phyloP scores from a whole-genome alignment of 2,888 invertebrate species.

The Cerastis leucographa region DNA sequence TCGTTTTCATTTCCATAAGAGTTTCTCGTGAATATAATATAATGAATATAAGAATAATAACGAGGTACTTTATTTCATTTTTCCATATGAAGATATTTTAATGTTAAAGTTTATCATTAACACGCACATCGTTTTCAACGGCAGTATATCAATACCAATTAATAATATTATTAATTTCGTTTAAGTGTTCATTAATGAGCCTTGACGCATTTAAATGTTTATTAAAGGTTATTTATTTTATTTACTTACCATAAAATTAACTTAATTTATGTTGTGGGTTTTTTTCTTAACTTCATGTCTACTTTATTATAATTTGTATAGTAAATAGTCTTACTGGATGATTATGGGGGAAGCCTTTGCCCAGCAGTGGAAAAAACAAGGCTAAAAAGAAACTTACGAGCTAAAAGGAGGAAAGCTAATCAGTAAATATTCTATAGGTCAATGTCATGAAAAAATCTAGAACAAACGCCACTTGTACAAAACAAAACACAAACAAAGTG shows the following conservation, averaged over 20 bases:
- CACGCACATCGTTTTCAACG: constrained; percentile 34
- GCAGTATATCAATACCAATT: constrained; percentile 32
- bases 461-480: constrained; percentile 66
- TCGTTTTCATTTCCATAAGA: constrained; percentile 38
- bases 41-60: too few species aligned
- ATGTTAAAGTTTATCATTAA: constrained; percentile 25
- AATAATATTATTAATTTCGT: constrained; percentile 18
- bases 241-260: neutral
- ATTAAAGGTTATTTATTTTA: constrained; percentile 6
- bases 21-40: constrained; percentile 24
- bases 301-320: neutral
- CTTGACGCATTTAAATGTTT: constrained; percentile 2
- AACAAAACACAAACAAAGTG: constrained; percentile 83
- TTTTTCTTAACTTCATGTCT: neutral
- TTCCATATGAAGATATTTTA: constrained; percentile 32
- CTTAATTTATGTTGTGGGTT: neutral
- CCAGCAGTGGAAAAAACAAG: too few species aligned
- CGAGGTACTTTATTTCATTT: constrained; percentile 45
- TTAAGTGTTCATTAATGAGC: constrained; percentile 6
- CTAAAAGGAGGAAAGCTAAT: neutral
- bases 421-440: constrained; percentile 2
- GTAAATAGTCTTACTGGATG: neutral
- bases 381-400: too few species aligned
- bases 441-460: constrained; percentile 38
- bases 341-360: too few species aligned